Conservation (phyloP, 2,888 invertebrate species). For the Chloroclysta siterata region DNA sequence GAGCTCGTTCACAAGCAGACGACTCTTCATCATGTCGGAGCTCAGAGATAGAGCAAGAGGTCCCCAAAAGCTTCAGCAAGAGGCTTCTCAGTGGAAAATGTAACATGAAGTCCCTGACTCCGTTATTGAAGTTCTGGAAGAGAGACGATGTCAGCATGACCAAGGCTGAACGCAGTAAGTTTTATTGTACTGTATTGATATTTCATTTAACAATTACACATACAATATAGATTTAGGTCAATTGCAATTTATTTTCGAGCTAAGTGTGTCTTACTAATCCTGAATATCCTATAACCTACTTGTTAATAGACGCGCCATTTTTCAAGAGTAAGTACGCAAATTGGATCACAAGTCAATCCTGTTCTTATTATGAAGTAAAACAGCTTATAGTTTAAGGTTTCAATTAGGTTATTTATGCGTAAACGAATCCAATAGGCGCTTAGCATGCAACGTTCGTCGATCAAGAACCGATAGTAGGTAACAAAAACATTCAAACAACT, state of each 20-base stretch:
- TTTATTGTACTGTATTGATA: background rate
- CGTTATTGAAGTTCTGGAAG: slow-evolving; percentile 88
- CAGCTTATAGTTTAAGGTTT: slow-evolving; percentile 48
- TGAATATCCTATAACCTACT: too few relatives aligned
- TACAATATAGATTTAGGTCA: too few relatives aligned
- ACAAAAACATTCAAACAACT: too few relatives aligned
- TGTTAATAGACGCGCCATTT: background rate
- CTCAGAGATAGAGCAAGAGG: slow-evolving; percentile 80
- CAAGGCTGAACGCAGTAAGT: slow-evolving; percentile 90
- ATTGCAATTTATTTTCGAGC: too few relatives aligned
- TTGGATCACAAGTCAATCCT: slow-evolving; percentile 50
- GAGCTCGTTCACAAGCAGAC: slow-evolving; percentile 72
- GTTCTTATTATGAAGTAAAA: slow-evolving; percentile 52
- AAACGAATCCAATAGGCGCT: background rate
- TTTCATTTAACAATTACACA: too few relatives aligned
- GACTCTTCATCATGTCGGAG: slow-evolving; percentile 80
- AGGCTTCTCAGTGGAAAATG: slow-evolving; percentile 73
- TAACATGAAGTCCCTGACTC: slow-evolving; percentile 84
- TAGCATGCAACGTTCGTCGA: slow-evolving; percentile 5
- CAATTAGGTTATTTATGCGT: slow-evolving; percentile 26
- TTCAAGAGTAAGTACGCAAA: slow-evolving; percentile 46
- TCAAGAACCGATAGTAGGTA: background rate
- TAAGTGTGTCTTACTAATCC: too few relatives aligned
- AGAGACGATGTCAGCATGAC: slow-evolving; percentile 90
- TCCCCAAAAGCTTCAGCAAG: slow-evolving; percentile 70